Evolutionary conservation across 23 tunicate genomes (phyloP).

Genomic region (Ascidia mentula): DNA sequence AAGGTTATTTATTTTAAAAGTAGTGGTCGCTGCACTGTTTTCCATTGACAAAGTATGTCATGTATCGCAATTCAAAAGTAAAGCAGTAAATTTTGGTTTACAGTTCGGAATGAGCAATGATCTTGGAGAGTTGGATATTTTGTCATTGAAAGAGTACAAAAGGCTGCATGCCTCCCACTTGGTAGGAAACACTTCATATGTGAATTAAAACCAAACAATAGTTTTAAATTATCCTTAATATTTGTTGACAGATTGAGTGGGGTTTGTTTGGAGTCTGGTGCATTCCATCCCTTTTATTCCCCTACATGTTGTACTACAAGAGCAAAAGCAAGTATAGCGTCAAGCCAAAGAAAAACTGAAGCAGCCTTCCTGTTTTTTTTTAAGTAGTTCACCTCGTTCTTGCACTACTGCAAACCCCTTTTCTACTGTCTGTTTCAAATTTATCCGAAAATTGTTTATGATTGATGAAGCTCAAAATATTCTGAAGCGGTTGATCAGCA

Average conservation of each 20-base stretch:
- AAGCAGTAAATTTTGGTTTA: no score
- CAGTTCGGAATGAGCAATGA: constrained; percentile 85
- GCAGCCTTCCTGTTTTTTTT: no score
- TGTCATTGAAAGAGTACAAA: constrained; percentile 79
- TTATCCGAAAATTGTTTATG: background rate
- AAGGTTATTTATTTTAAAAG: no score
- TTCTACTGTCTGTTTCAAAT: background rate
- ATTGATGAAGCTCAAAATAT: background rate
- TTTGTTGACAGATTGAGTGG: constrained; percentile 79
- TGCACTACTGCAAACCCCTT: background rate
- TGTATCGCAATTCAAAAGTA: no score
- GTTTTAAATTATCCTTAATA: background rate
- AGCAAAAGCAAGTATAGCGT: constrained; percentile 83
- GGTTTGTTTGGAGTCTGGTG: constrained; percentile 82
- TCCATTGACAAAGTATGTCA: no score
- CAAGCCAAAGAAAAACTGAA: constrained; percentile 59
- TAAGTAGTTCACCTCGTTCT: background rate
- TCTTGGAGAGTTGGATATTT: constrained; percentile 66
- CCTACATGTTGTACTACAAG: constrained; percentile 78
- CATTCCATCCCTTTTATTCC: constrained; percentile 87
- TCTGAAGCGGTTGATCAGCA: background rate
- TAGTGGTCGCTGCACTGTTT: no score
- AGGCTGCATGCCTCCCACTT: constrained; percentile 71
- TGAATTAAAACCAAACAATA: no score
- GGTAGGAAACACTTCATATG: constrained; percentile 30